Conservation (phyloP, 1,140 invertebrate species). For the Drepana arcuata region DNA sequence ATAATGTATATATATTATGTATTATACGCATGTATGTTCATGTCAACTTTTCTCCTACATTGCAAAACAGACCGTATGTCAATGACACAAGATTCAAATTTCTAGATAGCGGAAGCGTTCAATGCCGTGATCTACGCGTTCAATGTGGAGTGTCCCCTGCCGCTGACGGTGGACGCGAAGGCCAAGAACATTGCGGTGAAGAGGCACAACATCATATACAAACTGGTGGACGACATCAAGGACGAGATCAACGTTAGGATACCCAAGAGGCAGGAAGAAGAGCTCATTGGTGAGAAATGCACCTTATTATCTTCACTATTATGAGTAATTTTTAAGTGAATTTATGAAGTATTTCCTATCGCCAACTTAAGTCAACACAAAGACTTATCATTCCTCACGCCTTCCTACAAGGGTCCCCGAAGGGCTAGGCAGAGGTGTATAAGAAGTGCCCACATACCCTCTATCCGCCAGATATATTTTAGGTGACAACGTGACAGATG, state of each 20-base stretch:
- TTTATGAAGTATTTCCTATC: no score
- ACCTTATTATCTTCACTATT: no score
- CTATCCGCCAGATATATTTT: no score
- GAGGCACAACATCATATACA: slow-evolving; percentile 91
- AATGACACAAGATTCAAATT: not conserved
- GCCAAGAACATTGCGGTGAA: slow-evolving; percentile 75
- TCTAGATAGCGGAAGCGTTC: slow-evolving; percentile 83
- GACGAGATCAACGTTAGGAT: slow-evolving; percentile 82
- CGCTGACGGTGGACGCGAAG: slow-evolving; percentile 57
- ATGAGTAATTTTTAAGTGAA: no score
- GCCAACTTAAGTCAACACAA: no score
- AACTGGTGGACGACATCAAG: slow-evolving; percentile 90
- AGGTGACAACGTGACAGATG: no score
- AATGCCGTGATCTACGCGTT: slow-evolving; percentile 90
- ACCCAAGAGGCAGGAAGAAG: slow-evolving; percentile 81
- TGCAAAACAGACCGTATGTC: no score
- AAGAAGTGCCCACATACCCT: no score
- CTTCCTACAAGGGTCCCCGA: no score
- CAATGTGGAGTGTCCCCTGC: slow-evolving; percentile 77
- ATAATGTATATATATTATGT: no score
- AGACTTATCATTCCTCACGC: no score
- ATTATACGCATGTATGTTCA: not conserved
- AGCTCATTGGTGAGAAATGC: slow-evolving; percentile 80
- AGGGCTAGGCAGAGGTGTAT: no score
- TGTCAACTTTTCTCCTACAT: not conserved